Base-by-base conservation (phyloP, 2,113 vertebrate species). In the Ictalurus punctatus region DNA sequence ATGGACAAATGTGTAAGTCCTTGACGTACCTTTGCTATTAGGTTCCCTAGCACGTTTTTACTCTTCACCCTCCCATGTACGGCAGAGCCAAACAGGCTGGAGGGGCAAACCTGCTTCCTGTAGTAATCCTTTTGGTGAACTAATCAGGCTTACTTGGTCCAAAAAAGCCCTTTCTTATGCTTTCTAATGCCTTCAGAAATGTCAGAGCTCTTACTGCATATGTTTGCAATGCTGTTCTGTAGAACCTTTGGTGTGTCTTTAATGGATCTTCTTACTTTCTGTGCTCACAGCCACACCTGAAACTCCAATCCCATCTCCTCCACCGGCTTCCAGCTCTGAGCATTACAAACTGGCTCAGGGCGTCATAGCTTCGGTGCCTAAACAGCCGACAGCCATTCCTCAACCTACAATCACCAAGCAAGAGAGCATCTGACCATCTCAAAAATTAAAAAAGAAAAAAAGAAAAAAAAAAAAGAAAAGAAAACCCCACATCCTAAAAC, bases 1-100 rank as follows among this genome's bases (percentile, higher is more conserved):
- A 99, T 0, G 97, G 98, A 93, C 98, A 99, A 96, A 98, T 99
- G 95, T 99, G 98, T 99, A 94, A 97, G 98, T 96, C 67, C 37
- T 81, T 69, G 52, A 78, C 13, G 58, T 63, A 30, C 63, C 0
- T 5, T 71, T 81, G 52, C 9, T 54, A 23, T 27, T 27, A 30
- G 34, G 25, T 63, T 76, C 40, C 69, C 21, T 54, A 82, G 44
- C 25, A 69, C 37, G 21, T 76, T 84, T 65, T 65, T 58, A 40
- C 48, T 81, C 74, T n/a, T 48, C 59, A 88, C 17, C 10, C 63
- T 13, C 19, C n/a, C 23, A 8, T 63, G 37, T 84, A 34, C 44
- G 3, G 58, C 27, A 56, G 48, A 54, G 88, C 91, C 90, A 93
- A 93, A 94, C 89, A 91, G 78, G 90, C 92, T 52, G 48, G 48